phyloP scores from a whole-genome alignment of 1,140 invertebrate species.

The Drosophila nigromelanica region DNA sequence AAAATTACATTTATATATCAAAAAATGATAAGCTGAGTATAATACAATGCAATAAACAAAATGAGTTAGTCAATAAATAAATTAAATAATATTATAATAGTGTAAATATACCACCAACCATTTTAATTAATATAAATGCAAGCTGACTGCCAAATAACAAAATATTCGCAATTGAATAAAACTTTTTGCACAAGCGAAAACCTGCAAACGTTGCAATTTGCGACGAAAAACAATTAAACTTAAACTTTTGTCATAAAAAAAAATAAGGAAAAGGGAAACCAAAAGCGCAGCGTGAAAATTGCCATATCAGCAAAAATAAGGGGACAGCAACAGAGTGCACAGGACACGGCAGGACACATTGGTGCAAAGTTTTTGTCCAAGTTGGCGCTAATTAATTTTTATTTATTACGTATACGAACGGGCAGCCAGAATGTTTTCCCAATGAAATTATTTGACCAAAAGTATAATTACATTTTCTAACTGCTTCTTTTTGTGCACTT shows the following conservation, averaged over 20 bases:
- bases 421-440: conserved; percentile 45
- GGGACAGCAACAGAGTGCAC: conserved; percentile 36
- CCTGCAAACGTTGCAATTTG: conserved; percentile 63
- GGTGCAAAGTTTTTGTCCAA: conserved; percentile 45
- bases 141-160: conserved; percentile 7
- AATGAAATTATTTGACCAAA: conserved; percentile 57
- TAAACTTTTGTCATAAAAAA: conserved; percentile 73
- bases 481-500: conserved; percentile 26
- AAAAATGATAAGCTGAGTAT: too few species aligned
- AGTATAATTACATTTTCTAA: conserved; percentile 74
- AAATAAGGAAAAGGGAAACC: conserved; percentile 49
- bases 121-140: conserved; percentile 6
- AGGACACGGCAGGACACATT: conserved; percentile 32
- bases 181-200: conserved; percentile 55
- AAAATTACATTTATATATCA: too few species aligned
- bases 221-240: conserved; percentile 74
- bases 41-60: too few species aligned
- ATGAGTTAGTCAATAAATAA: too few species aligned
- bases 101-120: too few species aligned
- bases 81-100: too few species aligned
- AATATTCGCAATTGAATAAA: conserved; percentile 27
- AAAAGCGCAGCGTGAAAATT: conserved; percentile 60
- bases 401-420: conserved; percentile 65
- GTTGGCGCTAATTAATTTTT: conserved; percentile 79
- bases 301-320: conserved; percentile 72